Base-by-base conservation (phyloP, 2,888 invertebrate species). In the Serripes groenlandicus region DNA sequence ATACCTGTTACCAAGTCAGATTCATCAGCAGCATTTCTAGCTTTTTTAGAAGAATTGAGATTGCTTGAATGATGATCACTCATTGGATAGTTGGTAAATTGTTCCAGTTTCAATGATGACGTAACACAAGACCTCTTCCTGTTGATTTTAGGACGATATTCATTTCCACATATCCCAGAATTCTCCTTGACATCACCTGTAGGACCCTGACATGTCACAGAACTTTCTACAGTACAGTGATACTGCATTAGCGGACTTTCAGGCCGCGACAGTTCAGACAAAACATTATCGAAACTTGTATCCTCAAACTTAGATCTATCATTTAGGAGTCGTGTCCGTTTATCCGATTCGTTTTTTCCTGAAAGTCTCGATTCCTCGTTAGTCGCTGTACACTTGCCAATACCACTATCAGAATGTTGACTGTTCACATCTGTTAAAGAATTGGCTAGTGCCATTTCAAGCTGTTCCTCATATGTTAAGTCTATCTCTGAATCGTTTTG, bases 221-320 rank as follows among this genome's bases (percentile, higher is more conserved):
- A 83, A 5, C 73, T 73, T 30, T 76, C 60, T n/a, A 66, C 34
- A 21, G 64, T 68, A 56, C 75, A 83, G 52, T 83, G 79, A 56
- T 83, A 74, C 70, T 83, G 83, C 79, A 83, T 76, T 9, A 83
- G 26, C 15, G 83, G 78, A 32, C 30, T 62, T 9, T 62, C 32
- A 2, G 56, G 3, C 5, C 11, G 1, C n/a, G 26, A n/a, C n/a
- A n/a, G n/a, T n/a, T n/a, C n/a, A n/a, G n/a, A n/a, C n/a, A n/a
- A n/a, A n/a, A n/a, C n/a, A n/a, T n/a, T n/a, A n/a, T n/a, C n/a
- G n/a, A n/a, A n/a, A n/a, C n/a, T n/a, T n/a, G n/a, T n/a, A n/a
- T n/a, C n/a, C n/a, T n/a, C n/a, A n/a, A n/a, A n/a, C n/a, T n/a
- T n/a, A n/a, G n/a, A n/a, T n/a, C n/a, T n/a, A n/a, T n/a, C n/a